Base-by-base conservation (phyloP, 2,113 vertebrate genomes). In the Nematolebias whitei region DNA sequence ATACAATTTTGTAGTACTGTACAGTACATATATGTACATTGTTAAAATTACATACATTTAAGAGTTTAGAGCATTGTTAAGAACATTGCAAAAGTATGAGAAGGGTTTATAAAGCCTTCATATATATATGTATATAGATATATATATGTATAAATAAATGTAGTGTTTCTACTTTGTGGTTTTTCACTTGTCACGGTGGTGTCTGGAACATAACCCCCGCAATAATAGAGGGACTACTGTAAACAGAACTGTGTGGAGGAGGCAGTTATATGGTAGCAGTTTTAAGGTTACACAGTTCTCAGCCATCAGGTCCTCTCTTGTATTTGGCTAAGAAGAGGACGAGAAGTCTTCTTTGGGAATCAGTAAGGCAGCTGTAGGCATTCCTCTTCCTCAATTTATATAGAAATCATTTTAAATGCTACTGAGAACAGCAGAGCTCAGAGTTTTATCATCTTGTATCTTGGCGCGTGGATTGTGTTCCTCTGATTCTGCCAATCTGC, bases 341-440 rank as follows among this genome's bases (percentile, higher is more conserved):
- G 44, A 57, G 59, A 49, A 45, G 59, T 67, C 68, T 83, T 78
- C 74, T 76, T 74, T 61, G 32, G 41, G 72, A 68, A 56, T 61
- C 50, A 68, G 85, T 80, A 86, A 79, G 76, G 55, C 44, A 0
- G 57, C 45, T 55, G 4, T 51, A 51, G 49, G 64, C 78, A 26
- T 70, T 49, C 50, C 52, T 82, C 32, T 70, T 49, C 50, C 52
- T 82, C 58, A 76, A 75, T 79, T 85, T 82, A 56, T 74, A 78
- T 56, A 18, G 11, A 80, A 89, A 84, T 77, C 43, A 81, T 83
- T 85, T 76, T 74, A 85, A 85, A 74, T 83, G 71, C 80, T 43
- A 60, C 29, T 61, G 76, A 85, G 70, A 63, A 64, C 68, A 61
- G 60, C 24, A 26, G 29, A 56, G 60, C 69, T 85, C 73, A 73